These are phyloP conservation scores for Rotaria sp. DNA, from an alignment of 2,888 invertebrate genomes.

Conservation along the genomic window DNA sequence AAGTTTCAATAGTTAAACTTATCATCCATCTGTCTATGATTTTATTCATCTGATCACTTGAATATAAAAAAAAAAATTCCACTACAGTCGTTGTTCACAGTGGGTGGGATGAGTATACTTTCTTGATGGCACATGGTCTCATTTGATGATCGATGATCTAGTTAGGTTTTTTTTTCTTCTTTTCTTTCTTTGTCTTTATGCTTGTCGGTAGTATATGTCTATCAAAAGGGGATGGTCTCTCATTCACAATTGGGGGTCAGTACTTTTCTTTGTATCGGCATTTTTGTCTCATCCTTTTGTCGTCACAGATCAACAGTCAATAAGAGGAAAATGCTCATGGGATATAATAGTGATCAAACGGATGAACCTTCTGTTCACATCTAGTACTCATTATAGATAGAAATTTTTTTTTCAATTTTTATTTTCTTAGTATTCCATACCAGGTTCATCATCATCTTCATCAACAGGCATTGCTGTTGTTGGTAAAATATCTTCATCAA, in stretches of 20 bases:
- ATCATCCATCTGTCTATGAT: constrained; percentile 24
- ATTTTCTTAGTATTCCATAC: not conserved
- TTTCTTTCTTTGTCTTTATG: not conserved
- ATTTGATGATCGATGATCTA: constrained; percentile 24
- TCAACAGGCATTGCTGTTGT: not conserved
- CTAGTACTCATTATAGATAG: constrained; percentile 1
- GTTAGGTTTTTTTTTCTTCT: not conserved
- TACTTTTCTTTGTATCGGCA: not conserved
- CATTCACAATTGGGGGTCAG: not conserved
- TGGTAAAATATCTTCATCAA: constrained; percentile 1
- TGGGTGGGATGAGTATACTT: constrained; percentile 9
- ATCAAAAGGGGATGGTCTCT: constrained; percentile 7
- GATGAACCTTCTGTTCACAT: constrained; percentile 6
- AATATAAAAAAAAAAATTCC: not conserved
- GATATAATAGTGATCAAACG: not conserved
- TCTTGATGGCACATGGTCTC: constrained; percentile 7
- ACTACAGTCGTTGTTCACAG: not conserved
- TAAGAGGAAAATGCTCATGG: constrained; percentile 4
- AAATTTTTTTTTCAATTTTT: too few species aligned
- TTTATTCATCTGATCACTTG: constrained; percentile 3
- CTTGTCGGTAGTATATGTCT: not conserved
- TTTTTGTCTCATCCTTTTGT: constrained; percentile 7
- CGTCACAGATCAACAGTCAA: constrained; percentile 8
- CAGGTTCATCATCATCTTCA: not conserved
- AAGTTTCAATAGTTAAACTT: constrained; percentile 24